Percentiles rank a stretch among this genome's conserved stretches.
phyloP scores from a whole-genome alignment of 2,113 vertebrate species.

The Chaetorhynchus papuensis region DNA sequence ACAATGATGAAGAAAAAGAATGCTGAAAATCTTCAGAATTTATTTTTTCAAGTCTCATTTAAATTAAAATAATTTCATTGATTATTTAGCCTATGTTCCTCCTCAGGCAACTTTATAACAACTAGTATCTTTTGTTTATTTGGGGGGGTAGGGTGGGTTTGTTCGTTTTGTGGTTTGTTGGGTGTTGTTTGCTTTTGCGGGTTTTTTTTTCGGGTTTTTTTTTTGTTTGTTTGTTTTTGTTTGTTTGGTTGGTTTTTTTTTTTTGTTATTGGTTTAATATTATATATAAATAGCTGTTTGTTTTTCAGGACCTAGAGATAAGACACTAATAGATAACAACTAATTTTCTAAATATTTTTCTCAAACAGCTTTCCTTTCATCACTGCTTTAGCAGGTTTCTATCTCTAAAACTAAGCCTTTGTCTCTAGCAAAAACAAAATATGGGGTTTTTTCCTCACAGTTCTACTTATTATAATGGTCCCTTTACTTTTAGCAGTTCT shows the following conservation, averaged over 20 bases:
- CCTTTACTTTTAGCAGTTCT: not conserved
- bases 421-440: not conserved
- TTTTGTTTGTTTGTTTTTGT: not conserved
- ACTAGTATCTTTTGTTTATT: not conserved
- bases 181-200: not conserved
- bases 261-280: not conserved
- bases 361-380: not conserved
- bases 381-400: not conserved
- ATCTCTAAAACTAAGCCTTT: not conserved
- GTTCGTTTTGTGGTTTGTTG: not conserved
- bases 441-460: not conserved
- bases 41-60: not conserved
- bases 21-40: not conserved
- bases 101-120: not conserved
- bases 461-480: not conserved
- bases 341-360: not conserved
- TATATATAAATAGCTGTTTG: no score
- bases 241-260: not conserved
- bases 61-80: not conserved
- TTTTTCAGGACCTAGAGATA: not conserved
- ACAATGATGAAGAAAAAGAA: not conserved
- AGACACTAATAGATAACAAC: not conserved
- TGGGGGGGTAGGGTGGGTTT: fast-evolving
- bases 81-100: not conserved
- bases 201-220: not conserved